Evolutionary conservation across 1,140 invertebrate species (phyloP).

Genomic region (Lineus longissimus): DNA sequence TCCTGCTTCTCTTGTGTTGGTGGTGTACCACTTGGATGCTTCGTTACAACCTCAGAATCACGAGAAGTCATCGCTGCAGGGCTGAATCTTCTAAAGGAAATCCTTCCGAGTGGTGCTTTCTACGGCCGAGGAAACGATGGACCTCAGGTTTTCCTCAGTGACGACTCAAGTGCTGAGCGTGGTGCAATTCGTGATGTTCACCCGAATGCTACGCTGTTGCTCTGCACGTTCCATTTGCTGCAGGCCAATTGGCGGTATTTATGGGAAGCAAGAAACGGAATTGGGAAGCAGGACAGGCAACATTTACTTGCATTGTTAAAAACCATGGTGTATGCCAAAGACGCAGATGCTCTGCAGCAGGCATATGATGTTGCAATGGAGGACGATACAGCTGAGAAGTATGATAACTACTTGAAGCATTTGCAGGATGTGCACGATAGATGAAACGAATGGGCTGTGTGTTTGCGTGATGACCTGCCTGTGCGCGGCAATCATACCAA

Average conservation of each 20-base stretch:
- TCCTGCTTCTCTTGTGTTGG: conserved; percentile 10
- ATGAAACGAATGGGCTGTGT: conserved; percentile 6
- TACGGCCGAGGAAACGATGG: not conserved
- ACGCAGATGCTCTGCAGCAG: not conserved
- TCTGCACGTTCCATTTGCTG: conserved; percentile 3
- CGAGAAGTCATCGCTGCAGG: conserved; percentile 10
- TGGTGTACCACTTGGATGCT: conserved; percentile 9
- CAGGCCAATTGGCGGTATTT: not conserved
- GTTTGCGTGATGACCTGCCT: not conserved
- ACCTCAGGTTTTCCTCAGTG: not conserved
- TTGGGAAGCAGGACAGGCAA: not conserved
- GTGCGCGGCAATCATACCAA: conserved; percentile 11
- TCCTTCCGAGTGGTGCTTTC: not conserved
- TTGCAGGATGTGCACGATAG: not conserved
- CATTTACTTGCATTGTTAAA: conserved; percentile 9
- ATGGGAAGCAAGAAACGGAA: not conserved
- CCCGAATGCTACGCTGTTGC: not conserved
- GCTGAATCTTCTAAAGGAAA: not conserved
- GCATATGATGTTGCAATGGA: not conserved
- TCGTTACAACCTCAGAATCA: conserved; percentile 10
- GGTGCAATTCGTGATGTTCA: not conserved
- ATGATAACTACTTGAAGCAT: not conserved
- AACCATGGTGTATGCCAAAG: conserved; percentile 4
- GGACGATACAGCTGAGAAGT: not conserved
- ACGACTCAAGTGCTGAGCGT: not conserved